Conservation (phyloP, 2,797 vertebrate genomes). For the Myotis vivesi region DNA sequence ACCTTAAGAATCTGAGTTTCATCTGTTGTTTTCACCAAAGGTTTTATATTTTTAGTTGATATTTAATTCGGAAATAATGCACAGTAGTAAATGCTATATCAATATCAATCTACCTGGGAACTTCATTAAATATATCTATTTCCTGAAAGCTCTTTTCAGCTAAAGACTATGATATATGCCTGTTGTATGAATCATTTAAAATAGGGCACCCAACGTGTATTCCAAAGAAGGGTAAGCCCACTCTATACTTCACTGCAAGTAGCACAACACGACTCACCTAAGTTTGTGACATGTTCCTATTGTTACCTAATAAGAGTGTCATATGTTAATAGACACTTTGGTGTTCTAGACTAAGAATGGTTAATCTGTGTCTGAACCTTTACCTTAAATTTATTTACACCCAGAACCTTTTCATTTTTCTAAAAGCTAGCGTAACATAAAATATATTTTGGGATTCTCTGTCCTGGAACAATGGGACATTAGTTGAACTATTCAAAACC, state of each 20-base stretch:
- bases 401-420: neutral
- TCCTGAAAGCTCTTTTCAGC: neutral
- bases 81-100: neutral
- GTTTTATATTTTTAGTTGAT: neutral
- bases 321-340: neutral
- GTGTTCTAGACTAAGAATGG: neutral
- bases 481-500: neutral
- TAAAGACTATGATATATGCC: neutral
- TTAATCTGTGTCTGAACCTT: neutral
- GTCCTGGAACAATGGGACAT: neutral
- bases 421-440: neutral
- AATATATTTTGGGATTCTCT: neutral
- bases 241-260: neutral
- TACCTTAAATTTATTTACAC: neutral
- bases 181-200: neutral
- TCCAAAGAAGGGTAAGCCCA: neutral
- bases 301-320: neutral
- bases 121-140: neutral
- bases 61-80: neutral
- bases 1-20: neutral
- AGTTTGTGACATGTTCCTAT: neutral
- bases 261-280: neutral
- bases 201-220: neutral
- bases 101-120: neutral
- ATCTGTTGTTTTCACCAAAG: neutral